A percentile compares a stretch with the other conserved stretches of the same genome.
phyloP scores from a whole-genome alignment of 1,140 invertebrate species.

The Neelides sp. region DNA sequence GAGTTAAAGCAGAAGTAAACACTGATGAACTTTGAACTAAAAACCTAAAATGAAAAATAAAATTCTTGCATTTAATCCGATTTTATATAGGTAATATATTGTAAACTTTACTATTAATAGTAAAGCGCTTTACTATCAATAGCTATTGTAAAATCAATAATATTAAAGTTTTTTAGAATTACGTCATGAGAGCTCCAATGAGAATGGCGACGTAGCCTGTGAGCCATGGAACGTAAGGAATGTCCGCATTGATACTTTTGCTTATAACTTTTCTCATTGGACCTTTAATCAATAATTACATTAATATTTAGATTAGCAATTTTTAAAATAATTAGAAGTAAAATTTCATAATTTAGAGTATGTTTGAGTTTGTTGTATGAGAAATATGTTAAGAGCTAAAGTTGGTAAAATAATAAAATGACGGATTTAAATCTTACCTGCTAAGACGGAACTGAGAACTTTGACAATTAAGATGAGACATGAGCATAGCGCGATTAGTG shows the following conservation, averaged over 20 bases:
- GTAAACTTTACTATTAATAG: too few species aligned
- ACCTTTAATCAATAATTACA: conserved; percentile 42
- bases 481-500: conserved; percentile 40
- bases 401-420: background rate
- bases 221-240: conserved; percentile 37
- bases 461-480: conserved; percentile 49
- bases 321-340: background rate
- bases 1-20: conserved; percentile 52
- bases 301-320: too few species aligned
- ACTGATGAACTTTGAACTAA: conserved; percentile 50
- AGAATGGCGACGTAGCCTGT: conserved; percentile 47
- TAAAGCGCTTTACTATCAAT: too few species aligned
- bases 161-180: too few species aligned
- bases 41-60: too few species aligned
- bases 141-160: too few species aligned
- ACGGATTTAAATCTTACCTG: conserved; percentile 33
- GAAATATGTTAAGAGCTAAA: background rate
- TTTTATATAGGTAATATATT: too few species aligned
- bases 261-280: conserved; percentile 41
- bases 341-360: background rate
- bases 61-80: too few species aligned
- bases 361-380: background rate
- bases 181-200: conserved; percentile 44
- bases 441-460: conserved; percentile 39
- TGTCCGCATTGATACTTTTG: conserved; percentile 45